Percentiles rank a stretch among this genome's conserved stretches.
Conservation (phyloP, 2,888 invertebrate genomes). For the Agriopis leucophaearia region DNA sequence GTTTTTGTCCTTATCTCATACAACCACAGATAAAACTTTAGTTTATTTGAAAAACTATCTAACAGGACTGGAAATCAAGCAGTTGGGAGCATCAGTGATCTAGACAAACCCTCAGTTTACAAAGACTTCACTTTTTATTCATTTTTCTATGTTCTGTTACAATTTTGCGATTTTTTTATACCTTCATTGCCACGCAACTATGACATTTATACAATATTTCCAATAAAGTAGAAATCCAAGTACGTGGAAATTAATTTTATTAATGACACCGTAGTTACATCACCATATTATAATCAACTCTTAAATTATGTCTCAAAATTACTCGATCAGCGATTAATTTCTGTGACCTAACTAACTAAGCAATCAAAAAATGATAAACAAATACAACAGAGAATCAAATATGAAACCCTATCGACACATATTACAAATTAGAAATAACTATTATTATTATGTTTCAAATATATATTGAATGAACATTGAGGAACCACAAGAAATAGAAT, state of each 20-base stretch:
- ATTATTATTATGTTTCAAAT: conserved; percentile 66
- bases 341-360: conserved; percentile 76
- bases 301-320: conserved; percentile 80
- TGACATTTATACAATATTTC: conserved; percentile 78
- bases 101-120: conserved; percentile 75
- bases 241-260: conserved; percentile 84
- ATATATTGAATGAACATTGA: conserved; percentile 55
- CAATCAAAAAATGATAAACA: conserved; percentile 70
- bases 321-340: conserved; percentile 79
- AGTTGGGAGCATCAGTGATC: conserved; percentile 30
- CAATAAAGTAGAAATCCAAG: conserved; percentile 84
- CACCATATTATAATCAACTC: conserved; percentile 77
- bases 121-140: conserved; percentile 85
- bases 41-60: background rate
- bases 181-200: conserved; percentile 78
- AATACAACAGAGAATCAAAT: conserved; percentile 69
- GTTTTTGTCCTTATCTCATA: background rate
- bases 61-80: background rate
- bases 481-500: conserved; percentile 61
- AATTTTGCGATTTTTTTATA: conserved; percentile 84
- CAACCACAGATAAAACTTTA: too few species aligned
- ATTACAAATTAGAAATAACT: conserved; percentile 65
- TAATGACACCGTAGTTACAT: conserved; percentile 82
- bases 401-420: conserved; percentile 65
- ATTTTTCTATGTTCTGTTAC: conserved; percentile 82